These are phyloP conservation scores for Syrmaticus mikado DNA, from an alignment of 2,113 vertebrate genomes.

Conservation along the genomic window DNA sequence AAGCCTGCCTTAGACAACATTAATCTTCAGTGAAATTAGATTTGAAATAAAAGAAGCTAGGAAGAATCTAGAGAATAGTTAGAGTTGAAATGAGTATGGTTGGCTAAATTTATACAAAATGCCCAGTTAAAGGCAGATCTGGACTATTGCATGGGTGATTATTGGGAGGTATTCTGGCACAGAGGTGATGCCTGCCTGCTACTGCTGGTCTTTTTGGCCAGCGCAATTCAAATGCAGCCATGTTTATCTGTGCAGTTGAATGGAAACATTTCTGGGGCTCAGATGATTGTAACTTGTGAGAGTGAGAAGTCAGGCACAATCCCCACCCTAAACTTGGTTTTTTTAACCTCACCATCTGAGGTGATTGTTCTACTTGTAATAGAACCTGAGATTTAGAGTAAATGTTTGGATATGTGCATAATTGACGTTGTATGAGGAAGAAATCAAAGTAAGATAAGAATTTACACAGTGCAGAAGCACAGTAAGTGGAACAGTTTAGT, in stretches of 20 bases:
- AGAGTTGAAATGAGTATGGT: neutral
- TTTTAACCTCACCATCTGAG: neutral
- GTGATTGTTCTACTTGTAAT: neutral
- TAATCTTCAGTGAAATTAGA: neutral
- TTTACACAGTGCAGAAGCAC: neutral
- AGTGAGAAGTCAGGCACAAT: neutral
- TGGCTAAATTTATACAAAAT: neutral
- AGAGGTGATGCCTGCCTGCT: neutral
- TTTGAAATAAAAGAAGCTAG: neutral
- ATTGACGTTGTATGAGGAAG: neutral
- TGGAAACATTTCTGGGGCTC: neutral
- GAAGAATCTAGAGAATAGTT: neutral
- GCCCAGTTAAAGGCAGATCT: neutral
- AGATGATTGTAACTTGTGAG: neutral
- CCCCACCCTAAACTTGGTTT: rapidly evolving
- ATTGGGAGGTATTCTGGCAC: neutral
- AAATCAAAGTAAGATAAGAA: neutral
- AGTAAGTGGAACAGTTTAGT: neutral
- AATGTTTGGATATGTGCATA: neutral
- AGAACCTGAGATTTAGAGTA: neutral
- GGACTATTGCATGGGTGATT: neutral
- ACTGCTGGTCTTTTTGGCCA: neutral
- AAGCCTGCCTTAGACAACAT: neutral
- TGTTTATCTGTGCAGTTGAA: neutral
- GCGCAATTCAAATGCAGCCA: neutral